Evolutionary conservation across 2,888 invertebrate species (phyloP).

Genomic region (Dicyrtomina minuta): DNA sequence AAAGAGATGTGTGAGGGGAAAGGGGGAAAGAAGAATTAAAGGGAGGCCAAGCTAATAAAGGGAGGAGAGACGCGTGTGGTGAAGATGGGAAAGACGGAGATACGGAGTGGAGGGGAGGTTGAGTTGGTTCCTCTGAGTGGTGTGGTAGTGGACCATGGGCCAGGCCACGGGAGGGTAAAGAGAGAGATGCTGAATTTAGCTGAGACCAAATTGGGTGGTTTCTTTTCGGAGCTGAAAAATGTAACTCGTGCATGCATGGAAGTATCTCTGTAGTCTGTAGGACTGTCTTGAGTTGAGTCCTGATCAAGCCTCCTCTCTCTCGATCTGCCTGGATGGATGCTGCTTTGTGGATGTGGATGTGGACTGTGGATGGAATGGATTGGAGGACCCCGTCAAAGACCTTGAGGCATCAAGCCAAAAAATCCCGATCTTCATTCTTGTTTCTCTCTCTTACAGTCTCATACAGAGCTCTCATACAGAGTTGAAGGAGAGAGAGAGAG

Average conservation of each 20-base stretch:
- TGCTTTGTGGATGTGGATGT: not conserved
- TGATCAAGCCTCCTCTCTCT: no score
- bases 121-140: no score
- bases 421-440: slow-evolving; percentile 27
- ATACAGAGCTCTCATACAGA: slow-evolving; percentile 2
- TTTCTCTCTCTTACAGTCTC: slow-evolving; percentile 9
- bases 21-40: not conserved
- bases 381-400: slow-evolving; percentile 28
- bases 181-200: slow-evolving; percentile 31
- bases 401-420: slow-evolving; percentile 39
- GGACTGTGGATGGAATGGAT: not conserved
- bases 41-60: slow-evolving; percentile 7
- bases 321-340: not conserved
- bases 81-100: not conserved
- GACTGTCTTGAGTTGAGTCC: no score
- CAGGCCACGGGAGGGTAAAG: no score
- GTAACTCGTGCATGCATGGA: slow-evolving; percentile 31
- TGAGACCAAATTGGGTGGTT: slow-evolving; percentile 34
- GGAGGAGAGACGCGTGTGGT: slow-evolving; percentile 11
- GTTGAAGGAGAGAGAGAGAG: no score
- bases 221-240: slow-evolving; percentile 32
- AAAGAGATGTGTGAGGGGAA: not conserved
- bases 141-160: no score
- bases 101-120: not conserved
- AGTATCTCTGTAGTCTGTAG: no score